Conservation (phyloP, 2,113 vertebrate species). For the Colinus virginianus region DNA sequence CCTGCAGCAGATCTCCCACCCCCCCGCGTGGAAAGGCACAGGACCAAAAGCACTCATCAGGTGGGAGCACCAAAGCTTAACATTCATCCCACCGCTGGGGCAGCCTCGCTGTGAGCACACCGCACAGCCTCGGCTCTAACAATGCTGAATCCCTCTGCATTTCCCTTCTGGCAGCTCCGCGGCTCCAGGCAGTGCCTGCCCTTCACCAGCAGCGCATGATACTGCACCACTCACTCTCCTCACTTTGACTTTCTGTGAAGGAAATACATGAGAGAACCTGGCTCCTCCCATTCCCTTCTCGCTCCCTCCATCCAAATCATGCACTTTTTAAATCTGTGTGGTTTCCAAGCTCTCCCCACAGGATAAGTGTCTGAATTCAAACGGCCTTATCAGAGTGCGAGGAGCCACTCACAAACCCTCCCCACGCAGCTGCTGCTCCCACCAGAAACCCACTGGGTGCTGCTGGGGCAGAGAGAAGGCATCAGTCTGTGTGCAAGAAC, state of each 20-base stretch:
- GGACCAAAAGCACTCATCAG: neutral
- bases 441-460: neutral
- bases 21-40: neutral
- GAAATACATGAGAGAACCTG: neutral
- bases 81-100: neutral
- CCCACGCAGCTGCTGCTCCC: neutral
- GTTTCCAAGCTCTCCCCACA: neutral
- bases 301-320: neutral
- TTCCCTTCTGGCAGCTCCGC: neutral
- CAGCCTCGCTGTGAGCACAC: accelerated
- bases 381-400: neutral
- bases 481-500: neutral
- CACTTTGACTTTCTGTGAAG: neutral
- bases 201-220: neutral
- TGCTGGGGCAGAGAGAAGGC: neutral
- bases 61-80: neutral
- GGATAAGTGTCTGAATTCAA: accelerated
- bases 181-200: neutral
- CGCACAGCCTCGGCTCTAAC: neutral
- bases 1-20: neutral
- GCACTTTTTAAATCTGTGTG: too few relatives aligned
- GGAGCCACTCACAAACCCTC: neutral
- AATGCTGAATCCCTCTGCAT: neutral
- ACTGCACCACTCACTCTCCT: neutral
- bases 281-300: neutral